Evolutionary conservation across 2,797 vertebrate species (phyloP).

Genomic region (Cuculus canorus): DNA sequence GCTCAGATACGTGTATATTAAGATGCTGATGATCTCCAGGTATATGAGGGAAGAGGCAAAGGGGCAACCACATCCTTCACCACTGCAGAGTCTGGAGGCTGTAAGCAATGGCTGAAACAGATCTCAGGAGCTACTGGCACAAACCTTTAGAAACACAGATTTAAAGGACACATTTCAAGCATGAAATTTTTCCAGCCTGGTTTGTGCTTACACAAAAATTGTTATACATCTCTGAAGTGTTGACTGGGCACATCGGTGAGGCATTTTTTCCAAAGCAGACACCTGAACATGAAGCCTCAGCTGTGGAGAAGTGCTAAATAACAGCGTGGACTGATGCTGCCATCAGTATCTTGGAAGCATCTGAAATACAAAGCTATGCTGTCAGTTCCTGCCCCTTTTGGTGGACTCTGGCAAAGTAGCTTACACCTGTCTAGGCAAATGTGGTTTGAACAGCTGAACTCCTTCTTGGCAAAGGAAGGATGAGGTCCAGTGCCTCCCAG

Average conservation of each 20-base stretch:
- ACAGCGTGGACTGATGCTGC: neutral
- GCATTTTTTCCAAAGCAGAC: neutral
- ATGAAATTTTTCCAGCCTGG: neutral
- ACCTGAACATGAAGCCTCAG: neutral
- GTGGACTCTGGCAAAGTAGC: neutral
- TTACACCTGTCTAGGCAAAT: neutral
- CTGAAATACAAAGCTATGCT: neutral
- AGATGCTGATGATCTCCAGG: neutral
- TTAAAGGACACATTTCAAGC: neutral
- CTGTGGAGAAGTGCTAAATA: neutral
- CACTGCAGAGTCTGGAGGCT: neutral
- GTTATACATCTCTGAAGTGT: neutral
- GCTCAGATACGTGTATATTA: neutral
- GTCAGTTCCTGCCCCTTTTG: neutral
- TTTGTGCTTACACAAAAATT: neutral
- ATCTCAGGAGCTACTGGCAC: neutral
- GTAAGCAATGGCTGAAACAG: neutral
- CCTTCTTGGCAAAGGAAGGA: neutral
- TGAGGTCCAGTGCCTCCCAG: neutral
- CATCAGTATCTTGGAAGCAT: neutral
- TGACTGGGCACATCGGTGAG: fast-evolving
- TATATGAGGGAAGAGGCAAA: neutral
- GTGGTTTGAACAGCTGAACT: neutral
- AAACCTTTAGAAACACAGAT: neutral
- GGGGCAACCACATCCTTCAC: neutral